These are phyloP conservation scores for Drepanosiphum platanoidis DNA, from an alignment of 2,888 invertebrate genomes.

Conservation along the genomic window DNA sequence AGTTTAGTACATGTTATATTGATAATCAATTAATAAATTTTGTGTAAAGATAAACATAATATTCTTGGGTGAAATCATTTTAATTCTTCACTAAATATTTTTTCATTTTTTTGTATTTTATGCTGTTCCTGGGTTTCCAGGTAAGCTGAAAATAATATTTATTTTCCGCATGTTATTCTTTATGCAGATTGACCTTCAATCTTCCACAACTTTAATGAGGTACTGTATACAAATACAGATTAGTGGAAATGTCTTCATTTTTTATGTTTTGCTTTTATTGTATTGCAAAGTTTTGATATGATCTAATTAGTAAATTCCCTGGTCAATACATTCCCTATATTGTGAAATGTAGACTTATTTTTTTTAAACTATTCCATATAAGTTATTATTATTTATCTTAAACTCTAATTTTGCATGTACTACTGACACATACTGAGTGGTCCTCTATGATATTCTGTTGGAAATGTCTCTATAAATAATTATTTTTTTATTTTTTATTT, in stretches of 20 bases:
- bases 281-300: background rate
- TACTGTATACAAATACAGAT: conserved; percentile 33
- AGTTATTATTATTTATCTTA: background rate
- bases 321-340: background rate
- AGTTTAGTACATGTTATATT: no score
- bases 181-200: conserved; percentile 21
- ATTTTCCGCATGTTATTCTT: conserved; percentile 43
- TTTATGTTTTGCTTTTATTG: background rate
- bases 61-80: background rate
- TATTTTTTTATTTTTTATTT: no score
- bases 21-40: no score
- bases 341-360: background rate
- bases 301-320: background rate
- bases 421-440: background rate
- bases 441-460: no score
- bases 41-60: background rate
- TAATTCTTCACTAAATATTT: background rate
- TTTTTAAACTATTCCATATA: background rate
- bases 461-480: no score
- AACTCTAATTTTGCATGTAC: conserved; percentile 24
- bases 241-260: background rate
- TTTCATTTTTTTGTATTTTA: conserved; percentile 24
- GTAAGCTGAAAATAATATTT: conserved; percentile 55
- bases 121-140: conserved; percentile 49
- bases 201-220: conserved; percentile 27